Percentiles rank a stretch among this genome's conserved stretches.
phyloP scores from a whole-genome alignment of 2,113 vertebrate species.

The Alosa alosa region DNA sequence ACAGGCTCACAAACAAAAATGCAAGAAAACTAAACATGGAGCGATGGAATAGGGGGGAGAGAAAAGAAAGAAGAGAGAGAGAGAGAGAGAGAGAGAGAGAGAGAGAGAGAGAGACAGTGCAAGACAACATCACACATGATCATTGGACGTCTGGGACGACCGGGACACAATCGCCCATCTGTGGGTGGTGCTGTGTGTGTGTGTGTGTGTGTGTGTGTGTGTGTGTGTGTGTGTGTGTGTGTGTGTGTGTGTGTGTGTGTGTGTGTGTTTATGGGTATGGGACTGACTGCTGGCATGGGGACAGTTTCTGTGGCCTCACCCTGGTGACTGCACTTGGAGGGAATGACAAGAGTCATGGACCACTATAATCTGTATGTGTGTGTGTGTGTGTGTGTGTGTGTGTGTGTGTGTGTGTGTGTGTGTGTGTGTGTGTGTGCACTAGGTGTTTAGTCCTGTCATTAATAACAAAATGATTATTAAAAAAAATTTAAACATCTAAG shows the following conservation, averaged over 20 bases:
- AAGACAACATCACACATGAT: slow-evolving; percentile 2
- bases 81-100: slow-evolving; percentile 65
- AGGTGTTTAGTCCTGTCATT: too few relatives aligned
- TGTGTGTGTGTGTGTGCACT: not conserved
- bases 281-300: slow-evolving; percentile 1
- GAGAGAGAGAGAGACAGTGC: slow-evolving; percentile 56
- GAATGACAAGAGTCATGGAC: slow-evolving; percentile 20
- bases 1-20: slow-evolving; percentile 74
- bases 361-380: slow-evolving; percentile 25
- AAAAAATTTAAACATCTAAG: too few relatives aligned
- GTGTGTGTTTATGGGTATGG: not conserved
- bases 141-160: slow-evolving; percentile 53
- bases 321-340: slow-evolving; percentile 29
- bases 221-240: slow-evolving; percentile 15
- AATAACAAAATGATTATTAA: too few relatives aligned
- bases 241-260: slow-evolving; percentile 24
- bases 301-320: slow-evolving; percentile 47
- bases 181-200: slow-evolving; percentile 42
- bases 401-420: slow-evolving; percentile 11
- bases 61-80: too few relatives aligned
- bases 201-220: slow-evolving; percentile 20
- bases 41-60: slow-evolving; percentile 62
- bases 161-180: slow-evolving; percentile 14
- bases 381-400: slow-evolving; percentile 24
- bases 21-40: slow-evolving; percentile 14